Evolutionary conservation across 2,113 vertebrate species (phyloP).

Genomic region (Saccopteryx leptura): DNA sequence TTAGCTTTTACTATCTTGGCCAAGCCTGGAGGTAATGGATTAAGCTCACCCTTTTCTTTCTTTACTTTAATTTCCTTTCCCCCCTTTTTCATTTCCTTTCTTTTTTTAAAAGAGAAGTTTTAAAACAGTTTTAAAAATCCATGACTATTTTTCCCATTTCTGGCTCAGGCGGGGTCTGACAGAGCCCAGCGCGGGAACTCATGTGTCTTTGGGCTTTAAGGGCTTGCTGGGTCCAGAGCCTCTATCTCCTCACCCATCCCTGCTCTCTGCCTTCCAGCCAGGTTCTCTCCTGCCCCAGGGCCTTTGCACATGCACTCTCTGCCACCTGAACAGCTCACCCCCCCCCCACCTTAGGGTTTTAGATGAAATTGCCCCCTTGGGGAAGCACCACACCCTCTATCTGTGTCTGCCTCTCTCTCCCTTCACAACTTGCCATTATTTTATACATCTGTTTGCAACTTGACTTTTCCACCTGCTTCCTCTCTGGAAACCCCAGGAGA

Average conservation of each 20-base stretch:
- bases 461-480: background rate
- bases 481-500: background rate
- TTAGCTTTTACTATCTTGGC: conserved; percentile 66
- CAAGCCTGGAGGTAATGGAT: conserved; percentile 48
- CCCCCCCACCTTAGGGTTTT: background rate
- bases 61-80: accelerated
- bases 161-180: background rate
- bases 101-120: background rate
- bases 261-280: background rate
- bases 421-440: accelerated
- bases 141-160: background rate
- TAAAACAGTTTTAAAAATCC: too few species aligned
- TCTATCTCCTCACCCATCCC: accelerated
- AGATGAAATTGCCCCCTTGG: background rate
- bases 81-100: background rate
- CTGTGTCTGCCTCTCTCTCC: background rate
- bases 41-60: background rate
- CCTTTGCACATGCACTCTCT: background rate
- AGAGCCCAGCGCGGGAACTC: accelerated
- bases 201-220: accelerated
- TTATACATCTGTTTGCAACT: accelerated
- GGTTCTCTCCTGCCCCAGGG: background rate
- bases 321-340: too few species aligned
- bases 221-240: background rate
- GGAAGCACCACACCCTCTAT: accelerated